Percentiles rank a stretch among this genome's conserved stretches.
These are phyloP conservation scores for Dendrophyllia cribrosa DNA, from an alignment of 64 coral and sea anemone genomes.

Conservation along the genomic window DNA sequence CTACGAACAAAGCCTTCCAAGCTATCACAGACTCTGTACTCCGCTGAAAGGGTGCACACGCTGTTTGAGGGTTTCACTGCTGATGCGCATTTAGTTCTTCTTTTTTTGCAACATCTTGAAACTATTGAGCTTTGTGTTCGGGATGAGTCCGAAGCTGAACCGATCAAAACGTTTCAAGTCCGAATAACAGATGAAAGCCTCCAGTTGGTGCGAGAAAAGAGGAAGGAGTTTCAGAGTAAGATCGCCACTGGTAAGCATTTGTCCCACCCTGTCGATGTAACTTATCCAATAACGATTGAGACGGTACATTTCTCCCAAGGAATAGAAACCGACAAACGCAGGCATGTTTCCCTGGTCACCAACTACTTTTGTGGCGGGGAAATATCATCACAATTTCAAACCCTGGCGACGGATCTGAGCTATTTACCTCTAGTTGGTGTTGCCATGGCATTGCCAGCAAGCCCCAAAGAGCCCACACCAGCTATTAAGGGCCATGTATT, in stretches of 20 bases:
- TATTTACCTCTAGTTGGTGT: slow-evolving; percentile 78
- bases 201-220: slow-evolving; percentile 19
- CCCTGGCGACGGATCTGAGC: slow-evolving; percentile 68
- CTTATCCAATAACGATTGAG: slow-evolving; percentile 67
- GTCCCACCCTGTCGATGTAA: slow-evolving; percentile 29
- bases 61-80: slow-evolving; percentile 78
- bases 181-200: slow-evolving; percentile 29
- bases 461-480: background rate
- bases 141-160: slow-evolving; percentile 19
- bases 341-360: slow-evolving; percentile 64
- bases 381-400: slow-evolving; percentile 37
- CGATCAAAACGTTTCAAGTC: slow-evolving; percentile 64
- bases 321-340: background rate
- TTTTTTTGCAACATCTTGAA: slow-evolving; percentile 88
- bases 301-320: slow-evolving; percentile 2
- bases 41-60: slow-evolving; percentile 59
- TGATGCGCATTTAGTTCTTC: slow-evolving; percentile 79
- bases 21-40: slow-evolving; percentile 85
- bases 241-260: background rate
- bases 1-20: slow-evolving; percentile 72
- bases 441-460: background rate
- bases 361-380: slow-evolving; percentile 56
- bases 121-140: slow-evolving; percentile 72
- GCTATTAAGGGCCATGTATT: slow-evolving; percentile 52
- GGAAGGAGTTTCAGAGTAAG: slow-evolving; percentile 52